Evolutionary conservation across 1,140 invertebrate species (phyloP).

Genomic region (Palaemon carinicauda): DNA sequence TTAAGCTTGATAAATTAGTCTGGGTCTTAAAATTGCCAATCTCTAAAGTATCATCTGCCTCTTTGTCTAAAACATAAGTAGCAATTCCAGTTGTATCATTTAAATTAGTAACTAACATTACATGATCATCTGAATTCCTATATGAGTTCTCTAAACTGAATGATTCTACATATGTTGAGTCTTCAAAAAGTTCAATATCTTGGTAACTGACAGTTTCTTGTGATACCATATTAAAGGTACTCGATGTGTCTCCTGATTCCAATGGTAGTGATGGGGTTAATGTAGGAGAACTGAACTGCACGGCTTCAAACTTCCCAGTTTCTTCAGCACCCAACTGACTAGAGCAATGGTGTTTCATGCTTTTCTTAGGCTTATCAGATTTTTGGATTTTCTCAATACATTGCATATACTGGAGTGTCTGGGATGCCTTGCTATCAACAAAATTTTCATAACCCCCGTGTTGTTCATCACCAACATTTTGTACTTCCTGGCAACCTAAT

Average conservation of each 20-base stretch:
- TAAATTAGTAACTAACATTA: not conserved
- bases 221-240: not conserved
- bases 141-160: not conserved
- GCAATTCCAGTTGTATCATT: conserved; percentile 5
- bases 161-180: not conserved
- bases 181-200: not conserved
- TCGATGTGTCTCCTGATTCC: not conserved
- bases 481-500: not conserved
- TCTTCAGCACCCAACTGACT: too few relatives aligned
- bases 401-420: too few relatives aligned
- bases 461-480: not conserved
- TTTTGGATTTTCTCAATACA: too few relatives aligned
- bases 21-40: not conserved
- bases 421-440: too few relatives aligned
- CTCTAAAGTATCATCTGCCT: not conserved
- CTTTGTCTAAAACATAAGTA: not conserved
- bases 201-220: not conserved
- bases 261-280: not conserved
- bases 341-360: too few relatives aligned
- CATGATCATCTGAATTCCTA: not conserved
- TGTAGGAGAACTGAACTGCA: too few relatives aligned
- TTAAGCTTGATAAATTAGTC: not conserved
- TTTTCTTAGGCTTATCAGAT: too few relatives aligned
- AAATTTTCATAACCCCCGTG: not conserved
- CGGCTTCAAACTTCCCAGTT: too few relatives aligned